These are phyloP conservation scores for Dicaeum eximium DNA, from an alignment of 2,113 vertebrate species.

Conservation along the genomic window DNA sequence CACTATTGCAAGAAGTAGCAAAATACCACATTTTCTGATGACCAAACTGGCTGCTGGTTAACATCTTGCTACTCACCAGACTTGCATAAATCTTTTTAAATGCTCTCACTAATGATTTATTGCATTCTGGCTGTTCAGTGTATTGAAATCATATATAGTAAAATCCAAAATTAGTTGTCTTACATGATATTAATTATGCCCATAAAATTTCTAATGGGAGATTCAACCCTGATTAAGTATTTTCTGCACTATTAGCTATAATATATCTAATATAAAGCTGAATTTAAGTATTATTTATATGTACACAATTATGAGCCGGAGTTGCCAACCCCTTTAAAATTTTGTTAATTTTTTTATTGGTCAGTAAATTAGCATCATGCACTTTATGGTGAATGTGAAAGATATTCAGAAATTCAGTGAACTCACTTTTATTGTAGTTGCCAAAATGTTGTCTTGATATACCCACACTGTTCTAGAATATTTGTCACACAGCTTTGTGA, in stretches of 20 bases:
- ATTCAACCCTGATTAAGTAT: slow-evolving; percentile 10
- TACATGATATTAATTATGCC: slow-evolving; percentile 53
- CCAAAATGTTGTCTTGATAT: background rate
- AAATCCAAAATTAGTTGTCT: slow-evolving; percentile 27
- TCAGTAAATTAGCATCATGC: background rate
- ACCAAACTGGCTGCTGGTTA: background rate
- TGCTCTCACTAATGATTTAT: slow-evolving; percentile 29
- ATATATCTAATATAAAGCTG: background rate
- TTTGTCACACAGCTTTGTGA: background rate
- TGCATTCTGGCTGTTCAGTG: slow-evolving; percentile 24
- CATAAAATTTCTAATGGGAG: background rate
- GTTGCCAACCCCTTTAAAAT: background rate
- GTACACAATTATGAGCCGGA: background rate
- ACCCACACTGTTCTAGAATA: rapidly evolving
- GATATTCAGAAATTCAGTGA: background rate
- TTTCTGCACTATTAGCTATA: slow-evolving; percentile 12
- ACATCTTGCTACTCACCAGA: background rate
- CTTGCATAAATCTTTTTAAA: slow-evolving; percentile 36
- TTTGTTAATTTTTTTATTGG: background rate
- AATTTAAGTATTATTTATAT: background rate
- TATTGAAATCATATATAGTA: slow-evolving; percentile 68
- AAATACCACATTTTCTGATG: background rate
- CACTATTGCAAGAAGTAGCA: background rate
- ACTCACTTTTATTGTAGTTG: background rate
- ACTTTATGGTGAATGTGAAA: background rate